Evolutionary conservation across 1,140 invertebrate species (phyloP).

Genomic region (Drosophila auraria): DNA sequence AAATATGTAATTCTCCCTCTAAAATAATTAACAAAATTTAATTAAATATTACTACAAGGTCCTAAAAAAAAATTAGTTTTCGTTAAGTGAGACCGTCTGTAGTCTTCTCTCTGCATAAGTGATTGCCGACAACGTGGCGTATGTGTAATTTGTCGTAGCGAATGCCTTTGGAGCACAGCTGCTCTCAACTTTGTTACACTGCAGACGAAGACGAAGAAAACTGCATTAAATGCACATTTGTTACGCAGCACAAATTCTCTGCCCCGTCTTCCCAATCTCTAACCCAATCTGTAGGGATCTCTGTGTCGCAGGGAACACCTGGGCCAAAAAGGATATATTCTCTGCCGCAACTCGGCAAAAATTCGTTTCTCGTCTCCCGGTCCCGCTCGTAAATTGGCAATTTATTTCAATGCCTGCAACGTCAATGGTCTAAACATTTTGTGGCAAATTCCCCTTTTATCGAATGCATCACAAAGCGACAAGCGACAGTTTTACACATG

Average conservation of each 20-base stretch:
- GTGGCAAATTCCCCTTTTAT: constrained; percentile 59
- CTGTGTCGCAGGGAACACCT: constrained; percentile 51
- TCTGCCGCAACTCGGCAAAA: constrained; percentile 52
- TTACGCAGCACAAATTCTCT: constrained; percentile 48
- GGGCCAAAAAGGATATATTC: constrained; percentile 43
- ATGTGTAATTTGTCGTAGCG: constrained; percentile 76
- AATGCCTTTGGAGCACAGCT: constrained; percentile 46
- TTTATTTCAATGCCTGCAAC: constrained; percentile 68
- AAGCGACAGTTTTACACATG: constrained; percentile 59
- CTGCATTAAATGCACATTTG: constrained; percentile 80
- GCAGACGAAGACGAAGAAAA: constrained; percentile 45
- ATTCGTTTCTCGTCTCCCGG: constrained; percentile 47
- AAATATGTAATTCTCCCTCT: too few species aligned
- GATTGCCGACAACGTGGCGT: constrained; percentile 71
- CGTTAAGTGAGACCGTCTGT: background rate
- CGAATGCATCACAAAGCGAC: constrained; percentile 33
- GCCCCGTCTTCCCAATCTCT: background rate
- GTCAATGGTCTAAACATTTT: constrained; percentile 61
- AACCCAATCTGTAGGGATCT: constrained; percentile 1
- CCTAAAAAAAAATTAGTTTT: too few species aligned
- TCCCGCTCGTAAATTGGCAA: constrained; percentile 68
- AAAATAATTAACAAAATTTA: too few species aligned
- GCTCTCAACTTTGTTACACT: constrained; percentile 47
- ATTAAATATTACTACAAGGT: too few species aligned
- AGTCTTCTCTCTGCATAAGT: constrained; percentile 54